These are phyloP conservation scores for Toxonevra muliebris DNA, from an alignment of 2,888 invertebrate species.

Conservation along the genomic window DNA sequence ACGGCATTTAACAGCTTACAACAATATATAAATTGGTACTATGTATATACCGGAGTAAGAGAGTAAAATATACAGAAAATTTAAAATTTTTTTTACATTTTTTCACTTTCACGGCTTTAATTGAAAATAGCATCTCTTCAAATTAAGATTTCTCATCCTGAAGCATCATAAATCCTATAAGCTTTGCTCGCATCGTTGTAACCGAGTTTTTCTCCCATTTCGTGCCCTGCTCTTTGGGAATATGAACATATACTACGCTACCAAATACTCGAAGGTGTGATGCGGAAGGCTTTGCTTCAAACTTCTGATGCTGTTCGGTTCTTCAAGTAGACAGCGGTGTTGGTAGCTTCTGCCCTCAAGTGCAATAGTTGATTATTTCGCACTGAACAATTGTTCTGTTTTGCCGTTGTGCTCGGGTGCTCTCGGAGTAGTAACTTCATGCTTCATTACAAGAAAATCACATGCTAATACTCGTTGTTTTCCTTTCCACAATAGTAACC, in stretches of 20 bases:
- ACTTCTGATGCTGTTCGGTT: conserved; percentile 47
- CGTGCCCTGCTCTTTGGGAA: conserved; percentile 19
- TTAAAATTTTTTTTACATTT: too few relatives aligned
- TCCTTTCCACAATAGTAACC: too few relatives aligned
- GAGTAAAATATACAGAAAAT: too few relatives aligned
- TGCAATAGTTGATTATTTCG: conserved; percentile 12
- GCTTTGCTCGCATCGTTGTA: conserved; percentile 23
- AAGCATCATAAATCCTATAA: conserved; percentile 20
- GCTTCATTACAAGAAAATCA: too few relatives aligned
- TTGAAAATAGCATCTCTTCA: conserved; percentile 20
- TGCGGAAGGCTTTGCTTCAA: conserved; percentile 15
- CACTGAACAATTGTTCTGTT: conserved; percentile 12
- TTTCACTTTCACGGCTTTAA: too few relatives aligned
- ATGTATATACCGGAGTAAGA: too few relatives aligned
- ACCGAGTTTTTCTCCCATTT: conserved; percentile 18
- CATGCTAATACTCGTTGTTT: too few relatives aligned
- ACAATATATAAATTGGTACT: too few relatives aligned
- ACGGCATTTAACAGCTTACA: too few relatives aligned
- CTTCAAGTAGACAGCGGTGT: conserved; percentile 39
- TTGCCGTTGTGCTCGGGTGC: conserved; percentile 21
- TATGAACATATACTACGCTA: conserved; percentile 11
- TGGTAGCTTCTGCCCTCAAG: conserved; percentile 28
- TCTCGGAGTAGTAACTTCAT: conserved; percentile 28
- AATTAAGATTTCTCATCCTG: background rate
- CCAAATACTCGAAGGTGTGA: conserved; percentile 27